A percentile compares a stretch with the other conserved stretches of the same genome.
phyloP scores from a whole-genome alignment of 2,113 vertebrate genomes.

The Galemys pyrenaicus region DNA sequence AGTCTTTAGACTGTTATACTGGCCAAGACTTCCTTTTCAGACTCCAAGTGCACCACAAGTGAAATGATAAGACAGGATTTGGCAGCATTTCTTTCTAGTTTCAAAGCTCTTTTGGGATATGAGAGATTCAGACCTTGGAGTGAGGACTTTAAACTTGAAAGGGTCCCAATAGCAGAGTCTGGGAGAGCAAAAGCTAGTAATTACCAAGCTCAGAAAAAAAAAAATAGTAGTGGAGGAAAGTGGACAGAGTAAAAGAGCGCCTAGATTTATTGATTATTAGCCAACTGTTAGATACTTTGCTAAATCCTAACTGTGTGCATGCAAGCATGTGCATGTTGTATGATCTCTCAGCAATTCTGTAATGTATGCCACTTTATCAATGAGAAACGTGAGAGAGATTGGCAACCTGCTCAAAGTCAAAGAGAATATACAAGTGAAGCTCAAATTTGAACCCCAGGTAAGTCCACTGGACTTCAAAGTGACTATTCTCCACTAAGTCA shows the following conservation, averaged over 20 bases:
- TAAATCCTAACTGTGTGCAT: not conserved
- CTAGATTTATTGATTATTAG: not conserved
- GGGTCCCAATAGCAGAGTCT: not conserved
- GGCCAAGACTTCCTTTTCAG: not conserved
- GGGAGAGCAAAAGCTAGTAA: not conserved
- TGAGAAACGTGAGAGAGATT: not conserved
- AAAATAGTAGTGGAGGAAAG: not conserved
- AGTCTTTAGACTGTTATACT: not conserved
- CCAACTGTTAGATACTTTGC: not conserved
- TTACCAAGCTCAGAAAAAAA: not conserved
- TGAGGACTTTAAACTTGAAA: not conserved
- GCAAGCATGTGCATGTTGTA: too few species aligned
- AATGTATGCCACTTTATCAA: not conserved
- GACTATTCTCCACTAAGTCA: not conserved
- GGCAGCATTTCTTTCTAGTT: not conserved
- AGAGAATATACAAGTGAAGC: not conserved
- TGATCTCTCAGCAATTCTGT: not conserved
- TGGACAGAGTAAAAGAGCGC: not conserved
- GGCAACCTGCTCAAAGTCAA: not conserved
- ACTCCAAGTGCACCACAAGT: not conserved
- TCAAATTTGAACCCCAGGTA: not conserved
- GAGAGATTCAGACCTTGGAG: not conserved
- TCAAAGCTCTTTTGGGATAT: not conserved
- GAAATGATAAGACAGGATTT: not conserved
- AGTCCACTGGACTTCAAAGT: not conserved